These are phyloP conservation scores for Belonocnema kinseyi DNA, from an alignment of 1,140 invertebrate species.

Conservation along the genomic window DNA sequence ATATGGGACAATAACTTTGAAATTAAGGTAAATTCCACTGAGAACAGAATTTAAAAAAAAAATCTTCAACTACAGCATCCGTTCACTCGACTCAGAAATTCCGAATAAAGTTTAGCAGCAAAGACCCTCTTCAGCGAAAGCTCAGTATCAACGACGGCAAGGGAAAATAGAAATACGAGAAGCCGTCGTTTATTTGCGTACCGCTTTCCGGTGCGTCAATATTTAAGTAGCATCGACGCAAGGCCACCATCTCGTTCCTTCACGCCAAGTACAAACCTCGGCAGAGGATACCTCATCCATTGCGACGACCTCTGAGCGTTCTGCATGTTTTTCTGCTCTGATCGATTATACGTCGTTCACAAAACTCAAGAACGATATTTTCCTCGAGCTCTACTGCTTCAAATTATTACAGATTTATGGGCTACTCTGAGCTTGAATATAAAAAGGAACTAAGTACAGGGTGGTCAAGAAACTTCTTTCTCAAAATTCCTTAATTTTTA, in stretches of 20 bases:
- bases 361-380: slow-evolving; percentile 2
- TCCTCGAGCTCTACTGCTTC: background rate
- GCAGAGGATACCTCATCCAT: slow-evolving; percentile 7
- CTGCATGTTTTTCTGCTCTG: background rate
- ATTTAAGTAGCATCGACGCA: slow-evolving; percentile 15
- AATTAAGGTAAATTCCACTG: background rate
- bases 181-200: slow-evolving; percentile 19
- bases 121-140: background rate
- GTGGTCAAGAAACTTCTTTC: too few species aligned
- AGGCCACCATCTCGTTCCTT: background rate
- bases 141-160: slow-evolving; percentile 2
- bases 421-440: background rate
- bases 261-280: slow-evolving; percentile 5
- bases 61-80: background rate
- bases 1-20: background rate
- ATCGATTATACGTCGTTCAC: slow-evolving; percentile 17
- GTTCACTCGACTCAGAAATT: slow-evolving; percentile 3
- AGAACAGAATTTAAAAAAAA: background rate
- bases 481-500: too few species aligned
- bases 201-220: slow-evolving; percentile 21
- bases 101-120: slow-evolving; percentile 13
- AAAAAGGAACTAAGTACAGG: too few species aligned
- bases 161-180: slow-evolving; percentile 5
- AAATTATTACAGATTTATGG: background rate
- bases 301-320: background rate